Base-by-base conservation (phyloP, 2,888 invertebrate species). In the Conistra vaccinii region DNA sequence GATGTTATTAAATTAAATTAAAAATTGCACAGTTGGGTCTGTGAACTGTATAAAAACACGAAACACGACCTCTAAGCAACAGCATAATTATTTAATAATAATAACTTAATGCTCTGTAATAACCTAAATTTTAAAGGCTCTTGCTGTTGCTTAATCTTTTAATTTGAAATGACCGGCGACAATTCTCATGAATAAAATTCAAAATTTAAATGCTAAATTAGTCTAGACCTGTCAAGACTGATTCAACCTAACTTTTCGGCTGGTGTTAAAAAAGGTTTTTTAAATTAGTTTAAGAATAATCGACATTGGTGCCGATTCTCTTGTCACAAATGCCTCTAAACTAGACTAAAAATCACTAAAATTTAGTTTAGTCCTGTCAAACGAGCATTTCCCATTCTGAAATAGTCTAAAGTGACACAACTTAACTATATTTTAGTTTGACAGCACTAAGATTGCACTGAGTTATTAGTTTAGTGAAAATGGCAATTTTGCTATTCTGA, bases 41-140 rank as follows among this genome's bases (percentile, higher is more conserved):
- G 67, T 82, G 85, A 77, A 77, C 83, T 62, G 61, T 35, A 58
- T 66, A 85, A 85, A 84, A 85, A 82, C 63, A 26, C n/a, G 70
- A 84, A 85, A 82, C 63, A 26, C n/a, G 70, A 83, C 73, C 73
- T 85, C 63, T 62, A 70, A 77, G 62, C 69, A 60, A 60, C 51
- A 69, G 4, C n/a, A 53, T 14, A 67, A 62, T 69, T 51, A n/a
- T n/a, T n/a, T n/a, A n/a, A n/a, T n/a, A n/a, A n/a, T n/a, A 80
- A 53, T 68, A 69, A 81, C 48, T 62, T 61, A 81, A 76, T 69
- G 20, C 29, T 69, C 48, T 60, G 69, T 76, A 69, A 73, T 82
- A 60, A 72, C 42, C 60, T 63, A n/a, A 53, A 58, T 58, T 69
- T 55, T 66, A 48, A 81, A 71, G 69, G 53, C 17, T 53, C 4